phyloP scores from a whole-genome alignment of 2,888 invertebrate species.

The Microdon myrmicae region DNA sequence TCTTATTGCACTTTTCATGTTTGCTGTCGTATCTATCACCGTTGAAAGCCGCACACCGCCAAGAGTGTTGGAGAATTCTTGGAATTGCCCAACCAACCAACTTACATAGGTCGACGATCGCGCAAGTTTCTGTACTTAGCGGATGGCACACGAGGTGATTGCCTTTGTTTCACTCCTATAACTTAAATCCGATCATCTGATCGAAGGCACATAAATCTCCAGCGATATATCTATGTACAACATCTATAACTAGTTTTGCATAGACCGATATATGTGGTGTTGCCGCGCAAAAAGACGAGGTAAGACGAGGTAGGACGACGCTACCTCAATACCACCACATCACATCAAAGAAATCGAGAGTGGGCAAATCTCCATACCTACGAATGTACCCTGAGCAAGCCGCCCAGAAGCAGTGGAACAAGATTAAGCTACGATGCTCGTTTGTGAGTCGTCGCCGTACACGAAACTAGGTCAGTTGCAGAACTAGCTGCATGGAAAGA shows the following conservation, averaged over 20 bases:
- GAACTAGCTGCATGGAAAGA: constrained; percentile 48
- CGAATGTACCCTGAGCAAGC: constrained; percentile 23
- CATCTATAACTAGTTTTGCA: constrained; percentile 34
- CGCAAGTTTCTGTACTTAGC: constrained; percentile 22
- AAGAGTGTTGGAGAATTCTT: constrained; percentile 41
- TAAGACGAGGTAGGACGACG: constrained; percentile 13
- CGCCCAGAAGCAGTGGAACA: constrained; percentile 41
- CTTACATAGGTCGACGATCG: constrained; percentile 40
- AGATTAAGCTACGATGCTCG: constrained; percentile 44
- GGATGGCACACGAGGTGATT: constrained; percentile 39
- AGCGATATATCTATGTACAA: constrained; percentile 19
- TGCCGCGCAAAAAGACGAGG: neutral
- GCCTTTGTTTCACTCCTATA: constrained; percentile 39
- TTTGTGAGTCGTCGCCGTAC: constrained; percentile 59
- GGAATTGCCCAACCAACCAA: constrained; percentile 30
- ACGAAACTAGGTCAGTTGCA: constrained; percentile 66
- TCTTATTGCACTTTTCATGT: constrained; percentile 30
- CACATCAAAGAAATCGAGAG: constrained; percentile 41
- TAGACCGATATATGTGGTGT: constrained; percentile 38
- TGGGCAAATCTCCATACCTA: constrained; percentile 48
- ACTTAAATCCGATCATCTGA: constrained; percentile 24
- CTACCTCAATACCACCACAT: constrained; percentile 17
- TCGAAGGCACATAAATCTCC: constrained; percentile 23
- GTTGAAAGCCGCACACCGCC: neutral
- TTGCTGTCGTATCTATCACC: constrained; percentile 39